These are phyloP conservation scores for Etia nguti DNA, from an alignment of 2,113 vertebrate genomes.

Conservation along the genomic window DNA sequence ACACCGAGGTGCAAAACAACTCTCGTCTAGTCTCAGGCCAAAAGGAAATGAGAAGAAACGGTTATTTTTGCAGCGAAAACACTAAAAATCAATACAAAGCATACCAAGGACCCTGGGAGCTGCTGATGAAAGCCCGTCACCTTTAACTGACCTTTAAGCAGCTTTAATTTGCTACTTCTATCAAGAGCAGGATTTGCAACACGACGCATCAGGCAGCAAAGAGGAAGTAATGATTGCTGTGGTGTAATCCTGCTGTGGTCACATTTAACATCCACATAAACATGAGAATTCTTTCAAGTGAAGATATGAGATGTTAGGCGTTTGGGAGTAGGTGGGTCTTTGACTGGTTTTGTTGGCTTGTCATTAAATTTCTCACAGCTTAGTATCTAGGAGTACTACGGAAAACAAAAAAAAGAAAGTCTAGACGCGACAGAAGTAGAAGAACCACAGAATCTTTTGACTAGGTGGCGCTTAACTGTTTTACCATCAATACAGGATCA, in stretches of 20 bases:
- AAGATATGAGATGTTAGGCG: not conserved
- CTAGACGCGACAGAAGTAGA: not conserved
- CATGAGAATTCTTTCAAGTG: not conserved
- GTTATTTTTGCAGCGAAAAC: not conserved
- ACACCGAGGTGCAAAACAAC: not conserved
- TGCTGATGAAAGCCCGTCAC: slow-evolving; percentile 23
- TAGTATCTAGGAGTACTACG: not conserved
- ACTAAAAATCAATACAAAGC: slow-evolving; percentile 31
- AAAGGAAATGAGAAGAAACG: not conserved
- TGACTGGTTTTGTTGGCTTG: not conserved
- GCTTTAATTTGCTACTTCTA: slow-evolving; percentile 49
- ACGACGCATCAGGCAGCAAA: slow-evolving; percentile 36
- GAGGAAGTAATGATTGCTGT: slow-evolving; percentile 24
- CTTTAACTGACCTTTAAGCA: slow-evolving; percentile 51
- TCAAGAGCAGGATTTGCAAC: slow-evolving; percentile 41
- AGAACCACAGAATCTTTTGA: slow-evolving; percentile 11
- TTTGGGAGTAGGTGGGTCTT: not conserved
- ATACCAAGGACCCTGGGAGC: not conserved
- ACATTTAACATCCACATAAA: slow-evolving; percentile 30
- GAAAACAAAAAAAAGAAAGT: not conserved
- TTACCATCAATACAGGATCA: slow-evolving; percentile 64
- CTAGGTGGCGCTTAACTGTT: slow-evolving; percentile 46
- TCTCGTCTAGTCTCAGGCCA: not conserved
- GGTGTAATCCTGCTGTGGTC: slow-evolving; percentile 27
- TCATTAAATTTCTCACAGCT: slow-evolving; percentile 14